Evolutionary conservation across 2,797 vertebrate species (phyloP).

Genomic region (Crax fasciolata): DNA sequence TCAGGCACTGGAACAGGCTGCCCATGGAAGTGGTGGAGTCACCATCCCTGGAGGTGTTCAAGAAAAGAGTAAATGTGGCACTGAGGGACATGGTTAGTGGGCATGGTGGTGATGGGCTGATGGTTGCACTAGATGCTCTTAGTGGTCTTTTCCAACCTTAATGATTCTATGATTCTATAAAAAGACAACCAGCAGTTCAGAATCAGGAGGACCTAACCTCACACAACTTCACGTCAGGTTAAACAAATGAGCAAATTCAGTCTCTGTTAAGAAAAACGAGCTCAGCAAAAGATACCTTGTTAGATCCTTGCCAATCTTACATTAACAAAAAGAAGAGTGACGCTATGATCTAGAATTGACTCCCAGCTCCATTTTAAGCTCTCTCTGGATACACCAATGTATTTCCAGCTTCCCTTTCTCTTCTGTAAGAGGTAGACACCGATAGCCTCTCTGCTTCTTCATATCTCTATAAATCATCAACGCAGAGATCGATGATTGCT

Average conservation of each 20-base stretch:
- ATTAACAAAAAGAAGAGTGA: neutral
- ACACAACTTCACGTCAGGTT: neutral
- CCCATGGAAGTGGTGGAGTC: too few relatives aligned
- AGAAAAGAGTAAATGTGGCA: too few relatives aligned
- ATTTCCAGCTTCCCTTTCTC: neutral
- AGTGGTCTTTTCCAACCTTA: too few relatives aligned
- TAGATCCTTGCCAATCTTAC: neutral
- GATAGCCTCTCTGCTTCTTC: neutral
- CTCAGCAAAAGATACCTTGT: neutral
- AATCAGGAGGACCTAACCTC: neutral
- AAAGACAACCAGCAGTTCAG: neutral
- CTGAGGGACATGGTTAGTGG: too few relatives aligned
- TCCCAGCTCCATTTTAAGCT: neutral
- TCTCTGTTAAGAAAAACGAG: neutral
- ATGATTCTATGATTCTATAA: too few relatives aligned
- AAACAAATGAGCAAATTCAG: neutral
- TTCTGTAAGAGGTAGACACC: neutral
- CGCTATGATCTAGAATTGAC: neutral
- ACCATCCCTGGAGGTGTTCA: too few relatives aligned
- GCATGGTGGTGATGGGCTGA: too few relatives aligned
- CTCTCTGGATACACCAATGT: neutral
- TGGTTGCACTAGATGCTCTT: too few relatives aligned
- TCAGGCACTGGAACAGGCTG: too few relatives aligned
- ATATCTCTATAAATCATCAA: neutral
- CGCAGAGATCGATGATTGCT: neutral